Base-by-base conservation (phyloP, 2,888 invertebrate genomes). In the Ernsta delagoae region DNA sequence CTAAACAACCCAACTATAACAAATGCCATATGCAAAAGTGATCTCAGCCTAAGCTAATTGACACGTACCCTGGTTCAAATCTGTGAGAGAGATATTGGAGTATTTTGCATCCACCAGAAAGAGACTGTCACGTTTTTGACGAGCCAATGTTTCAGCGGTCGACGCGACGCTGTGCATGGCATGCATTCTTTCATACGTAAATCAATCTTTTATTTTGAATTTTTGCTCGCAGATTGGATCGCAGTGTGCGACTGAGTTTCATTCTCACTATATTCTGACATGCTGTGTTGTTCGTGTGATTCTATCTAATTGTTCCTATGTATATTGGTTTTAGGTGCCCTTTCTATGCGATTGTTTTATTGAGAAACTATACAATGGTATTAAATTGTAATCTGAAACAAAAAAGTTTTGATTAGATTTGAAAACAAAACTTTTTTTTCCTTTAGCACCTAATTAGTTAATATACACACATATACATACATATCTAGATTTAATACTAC, bases 131-230 rank as follows among this genome's bases (percentile, higher is more conserved):
- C 78, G 75, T 74, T 65, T 74, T 75, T 80, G 87, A 86, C 88
- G 83, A 78, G 73, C 80, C 83, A 88, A 88, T 88, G 84, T 87
- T 88, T 88, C 88, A 87, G 79, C 73, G 77, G 74, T 70, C 67
- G 61, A 48, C 5, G 12, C 75, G 75, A 75, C 70, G 63, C 8
- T 34, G n/a, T 5, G 45, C 59, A 24, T 39, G 59, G 43, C 50
- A 41, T 53, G 60, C 60, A 60, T 82, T 83, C 81, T 80, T 84
- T 84, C 83, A 84, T 84, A 81, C 80, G 75, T 78, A 77, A 80
- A 84, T 83, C 84, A 85, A 79, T 79, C 83, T 85, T 85, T 86
- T 85, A 83, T 85, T 84, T 82, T 82, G 66, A 63, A 72, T 72
- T 57, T 57, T 36, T 31, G 36, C 59, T 24, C 39, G 48, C 48